phyloP scores from a whole-genome alignment of 1,140 invertebrate genomes.

The Zaprionus nigranus region DNA sequence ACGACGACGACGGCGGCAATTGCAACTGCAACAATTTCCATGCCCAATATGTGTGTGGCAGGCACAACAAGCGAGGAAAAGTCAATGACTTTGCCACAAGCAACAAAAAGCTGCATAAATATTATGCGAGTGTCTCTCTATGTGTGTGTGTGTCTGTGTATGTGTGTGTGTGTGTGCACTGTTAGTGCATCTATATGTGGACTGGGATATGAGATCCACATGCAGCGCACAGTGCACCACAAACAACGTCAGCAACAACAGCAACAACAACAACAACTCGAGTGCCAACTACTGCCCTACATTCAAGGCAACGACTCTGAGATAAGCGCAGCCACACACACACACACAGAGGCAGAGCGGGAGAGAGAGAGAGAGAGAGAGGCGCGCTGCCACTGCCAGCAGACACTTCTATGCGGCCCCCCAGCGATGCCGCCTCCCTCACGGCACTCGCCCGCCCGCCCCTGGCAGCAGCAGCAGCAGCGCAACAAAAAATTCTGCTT shows the following conservation, averaged over 20 bases:
- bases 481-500: constrained; percentile 69
- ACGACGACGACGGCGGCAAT: neutral
- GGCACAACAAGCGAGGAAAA: constrained; percentile 27
- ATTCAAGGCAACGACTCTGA: constrained; percentile 81
- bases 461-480: constrained; percentile 18
- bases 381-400: constrained; percentile 59
- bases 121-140: constrained; percentile 18
- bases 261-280: constrained; percentile 47
- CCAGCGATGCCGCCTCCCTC: constrained; percentile 33
- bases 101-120: constrained; percentile 37
- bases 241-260: constrained; percentile 36
- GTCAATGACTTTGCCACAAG: constrained; percentile 53
- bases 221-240: constrained; percentile 50
- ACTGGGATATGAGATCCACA: constrained; percentile 55
- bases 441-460: neutral
- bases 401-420: constrained; percentile 75
- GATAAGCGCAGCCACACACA: constrained; percentile 64
- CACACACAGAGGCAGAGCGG: constrained; percentile 14
- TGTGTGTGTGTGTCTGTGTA: constrained; percentile 14
- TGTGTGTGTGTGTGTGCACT: constrained; percentile 19
- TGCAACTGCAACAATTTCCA: constrained; percentile 45
- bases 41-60: constrained; percentile 43
- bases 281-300: constrained; percentile 81
- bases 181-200: constrained; percentile 51
- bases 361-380: neutral